Percentiles rank a stretch among this genome's conserved stretches.
Evolutionary conservation across 2,888 invertebrate genomes (phyloP).

Genomic region (Ernsta delagoae): DNA sequence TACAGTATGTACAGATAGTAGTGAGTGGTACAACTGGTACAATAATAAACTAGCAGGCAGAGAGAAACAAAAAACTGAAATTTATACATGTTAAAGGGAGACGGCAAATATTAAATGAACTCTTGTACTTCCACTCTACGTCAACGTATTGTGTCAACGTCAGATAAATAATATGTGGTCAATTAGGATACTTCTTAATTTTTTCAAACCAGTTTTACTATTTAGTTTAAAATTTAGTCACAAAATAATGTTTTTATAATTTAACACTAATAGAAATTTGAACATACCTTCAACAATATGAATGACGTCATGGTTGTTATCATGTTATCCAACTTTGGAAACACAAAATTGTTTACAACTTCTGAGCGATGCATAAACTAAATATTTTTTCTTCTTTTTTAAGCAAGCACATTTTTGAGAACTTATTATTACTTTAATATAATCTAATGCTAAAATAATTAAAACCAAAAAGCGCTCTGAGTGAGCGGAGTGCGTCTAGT

Average conservation of each 20-base stretch:
- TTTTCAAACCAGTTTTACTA: slow-evolving; percentile 45
- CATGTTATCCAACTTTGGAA: slow-evolving; percentile 79
- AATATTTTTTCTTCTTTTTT: slow-evolving; percentile 56
- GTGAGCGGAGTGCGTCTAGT: slow-evolving; percentile 74
- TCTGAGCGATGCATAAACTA: slow-evolving; percentile 48
- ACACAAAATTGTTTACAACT: slow-evolving; percentile 70
- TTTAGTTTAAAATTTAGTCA: neutral
- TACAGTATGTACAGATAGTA: no score
- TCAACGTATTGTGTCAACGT: slow-evolving; percentile 58
- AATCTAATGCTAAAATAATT: slow-evolving; percentile 54
- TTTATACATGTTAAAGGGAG: slow-evolving; percentile 11
- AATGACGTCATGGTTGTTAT: slow-evolving; percentile 85
- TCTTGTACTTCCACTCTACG: slow-evolving; percentile 43
- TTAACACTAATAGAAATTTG: slow-evolving; percentile 27
- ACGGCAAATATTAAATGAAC: slow-evolving; percentile 24
- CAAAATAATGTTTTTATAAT: slow-evolving; percentile 11
- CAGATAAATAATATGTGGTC: slow-evolving; percentile 63
- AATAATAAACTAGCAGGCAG: slow-evolving; percentile 8
- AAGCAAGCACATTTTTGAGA: slow-evolving; percentile 61
- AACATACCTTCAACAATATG: slow-evolving; percentile 80
- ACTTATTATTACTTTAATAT: slow-evolving; percentile 48
- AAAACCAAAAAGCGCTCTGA: slow-evolving; percentile 57
- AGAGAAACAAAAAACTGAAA: slow-evolving; percentile 19
- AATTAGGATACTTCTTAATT: slow-evolving; percentile 74
- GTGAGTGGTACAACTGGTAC: neutral